Evolutionary conservation across 1,140 invertebrate species (phyloP), one percentile per base, ranked within the genome.

Genomic region (Augochlora pura): DNA sequence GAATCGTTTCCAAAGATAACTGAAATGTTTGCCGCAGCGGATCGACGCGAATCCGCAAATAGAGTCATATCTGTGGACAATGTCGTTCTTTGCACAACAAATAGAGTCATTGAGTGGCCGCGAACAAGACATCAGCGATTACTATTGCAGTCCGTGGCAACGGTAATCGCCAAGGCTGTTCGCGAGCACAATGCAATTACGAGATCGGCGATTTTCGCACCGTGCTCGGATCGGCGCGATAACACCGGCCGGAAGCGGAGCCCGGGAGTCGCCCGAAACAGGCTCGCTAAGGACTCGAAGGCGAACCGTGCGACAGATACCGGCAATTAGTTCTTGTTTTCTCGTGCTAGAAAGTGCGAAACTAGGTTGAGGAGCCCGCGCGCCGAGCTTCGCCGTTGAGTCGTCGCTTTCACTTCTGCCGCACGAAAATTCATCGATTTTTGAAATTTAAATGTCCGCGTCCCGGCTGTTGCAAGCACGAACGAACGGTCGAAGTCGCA

Each of bases 291-390:
- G 1, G 12, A 38, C n/a, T 38, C 49, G 14, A 49, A n/a, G 21
- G 9, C 14, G 42, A 12, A 0, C 42, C 2, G 14, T 12, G 10
- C 0, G 3, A 46, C 14, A 12, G 42, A 46, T 46, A 46, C 42
- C 42, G 42, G 42, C 42, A 46, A 46, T 46, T 46, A 46, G 10
- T 46, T 46, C 49, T 52, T 6, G 49, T 52, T 52, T 52, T 52
- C 49, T 52, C 16, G 39, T 16, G n/a, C 21, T 63, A 63, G 42
- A 38, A 73, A 64, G 42, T 74, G n/a, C 27, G 59, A 62, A 52
- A 52, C 42, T 49, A 7, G 59, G 42, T 68, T 68, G 18, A 68
- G 27, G n/a, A 10, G 14, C 23, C 12, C 23, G 23, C 10, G 9
- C 21, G 10, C 18, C 32, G 32, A 39, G 38, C 14, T 12, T 46